phyloP scores from a whole-genome alignment of 2,113 vertebrate genomes.

The Xiphias gladius region DNA sequence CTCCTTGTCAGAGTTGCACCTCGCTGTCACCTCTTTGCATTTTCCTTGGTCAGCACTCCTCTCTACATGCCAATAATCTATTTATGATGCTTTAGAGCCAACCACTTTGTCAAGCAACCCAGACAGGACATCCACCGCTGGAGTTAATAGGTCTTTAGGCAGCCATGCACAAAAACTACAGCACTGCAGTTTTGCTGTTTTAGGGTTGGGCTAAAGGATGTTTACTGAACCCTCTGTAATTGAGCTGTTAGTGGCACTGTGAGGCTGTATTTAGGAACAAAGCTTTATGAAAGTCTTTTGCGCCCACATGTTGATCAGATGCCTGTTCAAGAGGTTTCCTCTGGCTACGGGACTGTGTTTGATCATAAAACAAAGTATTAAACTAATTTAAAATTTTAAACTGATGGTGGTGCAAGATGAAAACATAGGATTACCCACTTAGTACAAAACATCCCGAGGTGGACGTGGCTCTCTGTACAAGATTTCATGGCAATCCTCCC shows the following conservation, averaged over 20 bases:
- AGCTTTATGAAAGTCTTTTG: no score
- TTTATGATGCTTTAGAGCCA: constrained; percentile 65
- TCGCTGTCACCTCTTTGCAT: constrained; percentile 67
- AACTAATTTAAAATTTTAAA: not conserved
- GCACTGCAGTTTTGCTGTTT: constrained; percentile 28
- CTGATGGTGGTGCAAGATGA: not conserved
- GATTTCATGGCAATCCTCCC: not conserved
- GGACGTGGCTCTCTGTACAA: not conserved
- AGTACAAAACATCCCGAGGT: not conserved
- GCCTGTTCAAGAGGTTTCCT: not conserved
- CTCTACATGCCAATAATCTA: constrained; percentile 69
- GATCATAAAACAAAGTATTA: not conserved
- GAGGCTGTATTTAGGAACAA: not conserved
- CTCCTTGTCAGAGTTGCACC: constrained; percentile 54
- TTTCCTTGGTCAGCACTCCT: constrained; percentile 63
- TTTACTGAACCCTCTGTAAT: constrained; percentile 1
- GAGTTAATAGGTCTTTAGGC: constrained; percentile 27
- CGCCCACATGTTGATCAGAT: not conserved
- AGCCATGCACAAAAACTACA: constrained; percentile 40
- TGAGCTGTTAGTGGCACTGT: not conserved
- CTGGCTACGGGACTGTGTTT: not conserved
- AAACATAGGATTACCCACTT: not conserved
- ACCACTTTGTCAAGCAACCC: constrained; percentile 48
- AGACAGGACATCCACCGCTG: constrained; percentile 26
- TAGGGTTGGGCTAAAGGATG: not conserved